Evolutionary conservation across 2,888 invertebrate species (phyloP).

Genomic region (Clistopyga incitator): DNA sequence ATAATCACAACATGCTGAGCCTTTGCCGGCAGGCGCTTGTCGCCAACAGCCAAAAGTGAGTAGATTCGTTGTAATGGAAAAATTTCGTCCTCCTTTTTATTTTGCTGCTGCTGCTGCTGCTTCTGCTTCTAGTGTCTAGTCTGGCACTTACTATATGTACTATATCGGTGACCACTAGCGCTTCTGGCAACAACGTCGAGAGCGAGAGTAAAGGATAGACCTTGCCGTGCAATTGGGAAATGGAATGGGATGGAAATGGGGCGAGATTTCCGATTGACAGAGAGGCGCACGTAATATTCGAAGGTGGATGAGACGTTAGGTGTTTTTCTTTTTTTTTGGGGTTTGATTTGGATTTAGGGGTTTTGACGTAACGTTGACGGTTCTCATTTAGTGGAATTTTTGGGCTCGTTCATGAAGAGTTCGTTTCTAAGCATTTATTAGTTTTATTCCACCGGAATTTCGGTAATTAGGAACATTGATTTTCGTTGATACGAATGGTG

Average conservation of each 20-base stretch:
- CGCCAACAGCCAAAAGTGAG: conserved; percentile 82
- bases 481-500: too few relatives aligned
- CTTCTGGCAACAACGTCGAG: conserved; percentile 1
- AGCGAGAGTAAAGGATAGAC: conserved; percentile 8
- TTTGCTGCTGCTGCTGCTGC: neutral
- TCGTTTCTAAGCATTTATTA: too few relatives aligned
- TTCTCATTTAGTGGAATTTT: too few relatives aligned
- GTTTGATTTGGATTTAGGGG: neutral
- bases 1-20: conserved; percentile 77
- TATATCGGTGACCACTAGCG: neutral
- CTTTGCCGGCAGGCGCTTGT: conserved; percentile 80
- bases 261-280: conserved; percentile 31
- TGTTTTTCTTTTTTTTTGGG: neutral
- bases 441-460: too few relatives aligned
- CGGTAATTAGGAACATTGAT: neutral
- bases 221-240: conserved; percentile 2
- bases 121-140: neutral
- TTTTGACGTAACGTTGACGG: too few relatives aligned
- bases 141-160: conserved; percentile 2
- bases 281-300: neutral
- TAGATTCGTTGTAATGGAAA: conserved; percentile 66
- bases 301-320: neutral
- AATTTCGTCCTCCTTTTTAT: neutral
- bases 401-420: too few relatives aligned
- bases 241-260: conserved; percentile 2